Base-by-base conservation (phyloP, 35 echinoderm and acorn worm genomes). In the Heliocidaris erythrogramma region DNA sequence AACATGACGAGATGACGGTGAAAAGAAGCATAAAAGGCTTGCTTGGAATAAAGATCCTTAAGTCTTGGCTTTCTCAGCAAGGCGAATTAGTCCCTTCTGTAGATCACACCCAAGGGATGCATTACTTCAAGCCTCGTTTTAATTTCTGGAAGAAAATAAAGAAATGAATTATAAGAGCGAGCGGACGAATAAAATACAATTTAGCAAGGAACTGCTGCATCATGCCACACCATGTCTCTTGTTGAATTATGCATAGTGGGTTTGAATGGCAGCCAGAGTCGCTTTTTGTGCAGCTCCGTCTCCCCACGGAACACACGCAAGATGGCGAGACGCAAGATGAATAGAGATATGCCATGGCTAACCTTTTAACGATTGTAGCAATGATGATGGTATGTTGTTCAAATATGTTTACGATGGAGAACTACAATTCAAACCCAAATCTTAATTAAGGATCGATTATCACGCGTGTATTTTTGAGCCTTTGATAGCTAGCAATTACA, bases 241-340 rank as follows among this genome's bases (percentile, higher is more conserved):
- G 48, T 59, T 92, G 91, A 49, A 92, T 92, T 92, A 92, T 92
- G 91, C 91, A 92, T 92, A 27, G 91, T 30, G 91, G 91, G 32
- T 30, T 92, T 59, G 91, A 49, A n/a, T 49, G 50, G 91, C 91
- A 59, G 49, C 17, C 12, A 13, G 29, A 89, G 87, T 42, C 65
- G 65, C 65, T 78, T 78, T 18, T 78, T 78, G 18, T 78, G 17
- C 65, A 78, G 65, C 65, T 4, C 21, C 21, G 65, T 27, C 4
- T 78, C 65, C 65, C 65, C 18, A 7, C 5, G 65, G 65, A 78
- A 24, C 5, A 78, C 18, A 24, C 4, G 52, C 18, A 78, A 14
- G 87, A 89, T 48, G 47, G 24, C 7, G 10, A 89, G 87, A 89
- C 87, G 87, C 87, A 47, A 47, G 30, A 89, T 89, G 87, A 89